Evolutionary conservation across 1,140 invertebrate genomes (phyloP).

Genomic region (Diorhabda sublineata): DNA sequence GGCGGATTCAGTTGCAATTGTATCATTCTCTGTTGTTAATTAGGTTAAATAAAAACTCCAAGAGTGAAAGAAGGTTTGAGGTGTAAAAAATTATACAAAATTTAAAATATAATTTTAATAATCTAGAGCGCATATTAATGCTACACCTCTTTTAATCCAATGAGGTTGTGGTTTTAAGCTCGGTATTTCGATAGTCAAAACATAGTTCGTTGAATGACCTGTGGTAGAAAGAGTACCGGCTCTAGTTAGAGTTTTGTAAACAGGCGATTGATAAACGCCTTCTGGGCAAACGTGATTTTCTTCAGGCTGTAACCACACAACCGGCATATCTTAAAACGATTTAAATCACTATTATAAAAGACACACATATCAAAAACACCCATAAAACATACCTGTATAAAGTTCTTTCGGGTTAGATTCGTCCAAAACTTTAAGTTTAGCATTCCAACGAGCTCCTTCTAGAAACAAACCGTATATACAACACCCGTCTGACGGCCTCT

Average conservation of each 20-base stretch:
- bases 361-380: neutral
- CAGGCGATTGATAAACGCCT: constrained; percentile 63
- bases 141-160: constrained; percentile 77
- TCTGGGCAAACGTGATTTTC: constrained; percentile 48
- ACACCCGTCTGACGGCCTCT: constrained; percentile 62
- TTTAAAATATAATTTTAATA: constrained; percentile 51
- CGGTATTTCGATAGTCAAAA: constrained; percentile 65
- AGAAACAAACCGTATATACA: constrained; percentile 68
- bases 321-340: constrained; percentile 56
- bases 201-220: constrained; percentile 78
- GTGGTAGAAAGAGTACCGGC: constrained; percentile 70
- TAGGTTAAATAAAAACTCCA: too few relatives aligned
- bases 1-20: too few relatives aligned
- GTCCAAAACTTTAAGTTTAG: constrained; percentile 47
- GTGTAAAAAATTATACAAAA: neutral
- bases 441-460: constrained; percentile 70
- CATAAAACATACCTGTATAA: constrained; percentile 52
- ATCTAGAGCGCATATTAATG: constrained; percentile 70
- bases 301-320: constrained; percentile 59
- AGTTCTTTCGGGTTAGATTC: constrained; percentile 63
- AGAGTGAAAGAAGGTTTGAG: neutral
- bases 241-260: constrained; percentile 70
- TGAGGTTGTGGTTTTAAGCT: constrained; percentile 58
- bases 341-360: too few relatives aligned
- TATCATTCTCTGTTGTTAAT: too few relatives aligned